Conservation (phyloP, 2,113 vertebrate species). For the Nipponia nippon region DNA sequence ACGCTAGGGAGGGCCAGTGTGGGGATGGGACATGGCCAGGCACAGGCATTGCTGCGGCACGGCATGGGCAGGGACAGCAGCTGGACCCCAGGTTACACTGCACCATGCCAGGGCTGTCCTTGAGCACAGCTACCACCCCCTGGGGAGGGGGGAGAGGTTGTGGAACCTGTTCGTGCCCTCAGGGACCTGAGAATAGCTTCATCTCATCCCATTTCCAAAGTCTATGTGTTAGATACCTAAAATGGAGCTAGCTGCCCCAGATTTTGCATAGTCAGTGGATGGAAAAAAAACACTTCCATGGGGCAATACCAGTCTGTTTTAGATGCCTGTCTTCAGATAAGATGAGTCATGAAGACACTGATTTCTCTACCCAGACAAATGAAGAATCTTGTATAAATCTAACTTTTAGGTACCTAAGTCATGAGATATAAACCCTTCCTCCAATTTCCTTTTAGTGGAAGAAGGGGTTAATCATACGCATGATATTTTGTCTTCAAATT, state of each 20-base stretch:
- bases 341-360: neutral
- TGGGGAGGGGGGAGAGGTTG: neutral
- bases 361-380: neutral
- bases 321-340: neutral
- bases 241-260: neutral
- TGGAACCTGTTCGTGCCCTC: rapidly evolving
- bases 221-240: neutral
- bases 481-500: neutral
- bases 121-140: neutral
- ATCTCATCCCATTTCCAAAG: neutral
- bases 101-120: neutral
- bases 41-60: rapidly evolving
- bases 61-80: neutral
- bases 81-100: neutral
- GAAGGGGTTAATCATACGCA: neutral
- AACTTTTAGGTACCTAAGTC: neutral
- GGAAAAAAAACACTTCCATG: rapidly evolving
- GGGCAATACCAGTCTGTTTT: neutral
- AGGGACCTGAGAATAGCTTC: neutral
- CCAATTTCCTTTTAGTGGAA: neutral
- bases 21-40: neutral
- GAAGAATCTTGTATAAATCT: neutral
- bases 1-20: rapidly evolving
- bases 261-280: neutral
- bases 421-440: neutral